These are phyloP conservation scores for Atethmia centrago DNA, from an alignment of 2,888 invertebrate species.

Conservation along the genomic window DNA sequence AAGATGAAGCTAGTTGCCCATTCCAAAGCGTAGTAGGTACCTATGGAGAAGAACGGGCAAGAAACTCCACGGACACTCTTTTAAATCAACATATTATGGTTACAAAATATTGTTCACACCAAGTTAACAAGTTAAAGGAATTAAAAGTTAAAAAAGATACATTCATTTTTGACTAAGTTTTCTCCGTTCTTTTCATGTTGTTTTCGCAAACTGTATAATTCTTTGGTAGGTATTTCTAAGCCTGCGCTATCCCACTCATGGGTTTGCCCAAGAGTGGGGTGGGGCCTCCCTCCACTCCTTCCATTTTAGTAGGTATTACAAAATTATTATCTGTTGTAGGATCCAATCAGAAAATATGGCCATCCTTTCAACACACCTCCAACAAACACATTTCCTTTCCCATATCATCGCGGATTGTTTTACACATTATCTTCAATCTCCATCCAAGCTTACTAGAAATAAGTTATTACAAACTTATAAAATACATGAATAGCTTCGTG, in stretches of 20 bases:
- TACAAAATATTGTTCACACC: too few relatives aligned
- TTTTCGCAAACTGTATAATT: background rate
- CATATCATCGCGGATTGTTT: conserved; percentile 33
- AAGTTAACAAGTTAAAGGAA: background rate
- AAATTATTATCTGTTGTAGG: conserved; percentile 4
- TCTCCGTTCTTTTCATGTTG: background rate
- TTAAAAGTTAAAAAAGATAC: background rate
- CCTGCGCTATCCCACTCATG: background rate
- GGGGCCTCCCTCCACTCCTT: background rate
- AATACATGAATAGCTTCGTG: conserved; percentile 23
- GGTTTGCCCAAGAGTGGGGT: too few relatives aligned
- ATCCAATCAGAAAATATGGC: conserved; percentile 20
- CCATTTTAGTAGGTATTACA: background rate
- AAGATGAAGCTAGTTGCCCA: too few relatives aligned
- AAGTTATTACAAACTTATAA: conserved; percentile 43
- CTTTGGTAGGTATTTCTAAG: background rate
- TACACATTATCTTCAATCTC: conserved; percentile 51
- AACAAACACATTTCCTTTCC: conserved; percentile 33
- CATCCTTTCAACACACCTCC: conserved; percentile 27
- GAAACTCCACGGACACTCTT: too few relatives aligned
- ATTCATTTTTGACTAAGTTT: background rate
- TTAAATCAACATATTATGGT: too few relatives aligned
- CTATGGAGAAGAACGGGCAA: too few relatives aligned
- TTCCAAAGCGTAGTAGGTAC: too few relatives aligned
- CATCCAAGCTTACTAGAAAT: conserved; percentile 32